These are phyloP conservation scores for Macrophya annulata DNA, from an alignment of 2,888 invertebrate species.

Conservation along the genomic window DNA sequence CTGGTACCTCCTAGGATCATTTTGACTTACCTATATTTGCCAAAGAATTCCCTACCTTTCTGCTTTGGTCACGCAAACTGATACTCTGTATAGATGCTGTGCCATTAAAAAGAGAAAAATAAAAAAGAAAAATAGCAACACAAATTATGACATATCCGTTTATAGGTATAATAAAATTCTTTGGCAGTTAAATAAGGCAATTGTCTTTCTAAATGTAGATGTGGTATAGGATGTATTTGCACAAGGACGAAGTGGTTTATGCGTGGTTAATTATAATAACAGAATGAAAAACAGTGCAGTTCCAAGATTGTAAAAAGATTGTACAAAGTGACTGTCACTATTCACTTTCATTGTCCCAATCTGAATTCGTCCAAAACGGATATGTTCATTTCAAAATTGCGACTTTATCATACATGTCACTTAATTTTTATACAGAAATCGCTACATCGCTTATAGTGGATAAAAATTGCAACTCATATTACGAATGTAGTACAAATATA, in stretches of 20 bases:
- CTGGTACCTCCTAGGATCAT: neutral
- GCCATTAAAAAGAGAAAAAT: neutral
- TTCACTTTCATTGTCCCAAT: neutral
- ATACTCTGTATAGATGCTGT: neutral
- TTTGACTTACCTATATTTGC: neutral
- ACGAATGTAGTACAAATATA: neutral
- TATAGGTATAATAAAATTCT: neutral
- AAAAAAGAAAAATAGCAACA: neutral
- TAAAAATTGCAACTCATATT: neutral
- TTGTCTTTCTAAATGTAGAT: neutral
- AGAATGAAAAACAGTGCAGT: neutral
- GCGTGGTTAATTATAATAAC: slow-evolving; percentile 13
- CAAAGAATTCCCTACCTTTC: neutral
- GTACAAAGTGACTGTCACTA: slow-evolving; percentile 3
- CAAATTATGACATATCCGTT: neutral
- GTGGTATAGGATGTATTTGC: neutral
- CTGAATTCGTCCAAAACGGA: neutral
- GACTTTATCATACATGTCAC: neutral
- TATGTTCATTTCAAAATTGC: neutral
- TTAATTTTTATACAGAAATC: neutral
- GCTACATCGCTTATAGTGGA: neutral
- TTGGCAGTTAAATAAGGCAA: neutral
- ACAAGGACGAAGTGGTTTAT: neutral
- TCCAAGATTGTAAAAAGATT: neutral
- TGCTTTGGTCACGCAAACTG: neutral